phyloP scores from a whole-genome alignment of 2,113 vertebrate genomes.

The Mesitornis unicolor region DNA sequence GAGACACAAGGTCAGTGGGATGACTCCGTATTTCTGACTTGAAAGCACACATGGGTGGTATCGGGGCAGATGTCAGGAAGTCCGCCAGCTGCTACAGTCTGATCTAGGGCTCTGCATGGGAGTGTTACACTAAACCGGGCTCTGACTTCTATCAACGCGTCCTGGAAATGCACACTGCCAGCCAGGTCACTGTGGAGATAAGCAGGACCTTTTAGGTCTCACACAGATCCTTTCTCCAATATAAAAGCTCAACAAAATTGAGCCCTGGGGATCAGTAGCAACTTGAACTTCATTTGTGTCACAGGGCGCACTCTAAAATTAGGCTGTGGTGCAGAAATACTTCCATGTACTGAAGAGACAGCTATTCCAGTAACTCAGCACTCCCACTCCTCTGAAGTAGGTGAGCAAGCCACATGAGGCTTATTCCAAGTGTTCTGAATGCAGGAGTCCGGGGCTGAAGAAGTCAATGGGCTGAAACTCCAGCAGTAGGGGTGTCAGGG shows the following conservation, averaged over 20 bases:
- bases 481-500: background rate
- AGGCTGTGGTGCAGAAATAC: background rate
- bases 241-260: background rate
- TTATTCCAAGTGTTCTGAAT: background rate
- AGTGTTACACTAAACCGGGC: background rate
- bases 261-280: background rate
- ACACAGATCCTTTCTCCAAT: background rate
- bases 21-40: background rate
- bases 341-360: background rate
- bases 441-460: background rate
- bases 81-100: background rate
- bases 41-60: background rate
- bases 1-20: background rate
- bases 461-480: background rate
- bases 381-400: background rate
- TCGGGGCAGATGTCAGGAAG: background rate
- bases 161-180: background rate
- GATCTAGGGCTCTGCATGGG: background rate
- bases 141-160: background rate
- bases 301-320: background rate
- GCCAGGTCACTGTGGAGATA: background rate
- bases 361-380: conserved; percentile 4
- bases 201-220: background rate
- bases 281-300: background rate
- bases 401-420: background rate